These are phyloP conservation scores for Drosophila incognita DNA, from an alignment of 2,888 invertebrate genomes.

Conservation along the genomic window DNA sequence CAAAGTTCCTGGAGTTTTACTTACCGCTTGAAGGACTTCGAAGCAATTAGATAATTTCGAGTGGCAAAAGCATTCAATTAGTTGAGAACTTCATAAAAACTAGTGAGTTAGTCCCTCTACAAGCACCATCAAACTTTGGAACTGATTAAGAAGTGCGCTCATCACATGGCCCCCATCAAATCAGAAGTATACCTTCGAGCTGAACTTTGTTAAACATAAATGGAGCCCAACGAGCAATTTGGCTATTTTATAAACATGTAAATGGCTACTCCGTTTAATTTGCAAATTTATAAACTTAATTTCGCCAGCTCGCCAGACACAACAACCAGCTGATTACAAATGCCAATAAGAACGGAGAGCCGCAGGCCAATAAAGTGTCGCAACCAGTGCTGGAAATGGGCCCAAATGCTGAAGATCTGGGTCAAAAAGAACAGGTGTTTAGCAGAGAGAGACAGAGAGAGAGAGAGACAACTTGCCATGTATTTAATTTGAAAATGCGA, in stretches of 20 bases:
- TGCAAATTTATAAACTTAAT: constrained; percentile 44
- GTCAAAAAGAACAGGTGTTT: constrained; percentile 44
- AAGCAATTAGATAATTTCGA: not conserved
- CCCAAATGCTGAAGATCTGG: constrained; percentile 15
- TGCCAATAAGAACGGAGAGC: constrained; percentile 33
- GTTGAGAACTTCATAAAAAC: not conserved
- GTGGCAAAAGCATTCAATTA: not conserved
- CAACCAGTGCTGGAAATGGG: constrained; percentile 9
- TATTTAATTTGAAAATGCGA: constrained; percentile 78
- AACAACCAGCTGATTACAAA: constrained; percentile 40
- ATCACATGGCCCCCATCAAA: constrained; percentile 14
- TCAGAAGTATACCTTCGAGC: constrained; percentile 7
- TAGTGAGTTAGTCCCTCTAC: not conserved
- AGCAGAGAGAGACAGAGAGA: not conserved
- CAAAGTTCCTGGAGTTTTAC: not conserved
- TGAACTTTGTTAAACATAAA: constrained; percentile 24
- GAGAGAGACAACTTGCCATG: constrained; percentile 42
- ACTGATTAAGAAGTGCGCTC: constrained; percentile 12
- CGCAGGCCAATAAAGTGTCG: constrained; percentile 31
- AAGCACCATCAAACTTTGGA: constrained; percentile 14
- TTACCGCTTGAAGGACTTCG: not conserved
- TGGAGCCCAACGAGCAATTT: constrained; percentile 22
- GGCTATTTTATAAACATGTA: constrained; percentile 33
- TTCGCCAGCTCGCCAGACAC: constrained; percentile 12
- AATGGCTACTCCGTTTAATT: constrained; percentile 33